Evolutionary conservation across 2,888 invertebrate species (phyloP).

Genomic region (Theretra japonica): DNA sequence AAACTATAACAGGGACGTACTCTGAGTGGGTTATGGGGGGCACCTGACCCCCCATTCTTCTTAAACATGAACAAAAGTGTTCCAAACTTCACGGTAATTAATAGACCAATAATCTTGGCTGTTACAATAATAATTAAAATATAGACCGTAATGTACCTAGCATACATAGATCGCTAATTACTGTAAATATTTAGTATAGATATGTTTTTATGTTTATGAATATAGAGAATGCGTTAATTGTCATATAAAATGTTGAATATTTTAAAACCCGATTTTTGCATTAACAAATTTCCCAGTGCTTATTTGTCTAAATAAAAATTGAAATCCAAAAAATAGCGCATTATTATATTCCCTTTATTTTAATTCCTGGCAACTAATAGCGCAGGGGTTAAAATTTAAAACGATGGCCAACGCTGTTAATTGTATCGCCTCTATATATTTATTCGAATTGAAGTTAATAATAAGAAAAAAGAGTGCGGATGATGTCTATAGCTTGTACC

Average conservation of each 20-base stretch:
- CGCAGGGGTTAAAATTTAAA: too few species aligned
- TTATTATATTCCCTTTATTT: too few species aligned
- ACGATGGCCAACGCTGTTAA: too few species aligned
- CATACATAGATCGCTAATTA: constrained; percentile 5
- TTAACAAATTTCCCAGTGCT: not conserved
- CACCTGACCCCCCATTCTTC: not conserved
- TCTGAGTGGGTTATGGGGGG: not conserved
- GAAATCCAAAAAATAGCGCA: too few species aligned
- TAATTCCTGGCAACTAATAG: too few species aligned
- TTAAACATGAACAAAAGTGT: too few species aligned
- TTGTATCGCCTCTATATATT: too few species aligned
- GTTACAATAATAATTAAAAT: constrained; percentile 1
- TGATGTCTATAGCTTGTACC: too few species aligned
- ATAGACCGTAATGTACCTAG: not conserved
- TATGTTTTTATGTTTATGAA: constrained; percentile 10
- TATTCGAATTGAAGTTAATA: too few species aligned
- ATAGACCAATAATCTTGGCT: not conserved
- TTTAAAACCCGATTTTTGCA: constrained; percentile 1
- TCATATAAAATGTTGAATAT: not conserved
- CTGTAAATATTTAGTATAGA: constrained; percentile 18
- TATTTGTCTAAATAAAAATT: too few species aligned
- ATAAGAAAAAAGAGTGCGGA: too few species aligned
- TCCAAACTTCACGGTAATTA: not conserved
- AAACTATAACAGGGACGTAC: constrained; percentile 8
- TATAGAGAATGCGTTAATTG: not conserved